Evolutionary conservation across 2,888 invertebrate genomes (phyloP).

Genomic region (Lacanobia oleracea): DNA sequence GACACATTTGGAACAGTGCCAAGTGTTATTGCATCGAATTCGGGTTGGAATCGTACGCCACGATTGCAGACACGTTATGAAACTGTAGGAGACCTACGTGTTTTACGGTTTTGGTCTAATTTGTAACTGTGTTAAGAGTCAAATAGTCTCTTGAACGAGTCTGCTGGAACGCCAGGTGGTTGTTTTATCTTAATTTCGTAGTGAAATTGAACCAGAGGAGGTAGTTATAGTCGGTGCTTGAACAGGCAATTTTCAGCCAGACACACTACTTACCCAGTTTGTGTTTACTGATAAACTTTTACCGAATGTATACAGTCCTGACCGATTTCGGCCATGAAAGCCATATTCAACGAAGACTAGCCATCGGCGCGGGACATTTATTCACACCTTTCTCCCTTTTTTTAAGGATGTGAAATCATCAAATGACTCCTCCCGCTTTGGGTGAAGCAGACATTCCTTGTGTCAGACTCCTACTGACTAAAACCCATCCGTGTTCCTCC

Average conservation of each 20-base stretch:
- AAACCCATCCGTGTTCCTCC: no score
- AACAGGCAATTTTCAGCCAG: neutral
- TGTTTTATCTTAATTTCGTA: conserved; percentile 9
- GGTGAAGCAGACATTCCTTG: no score
- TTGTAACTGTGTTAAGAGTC: conserved; percentile 48
- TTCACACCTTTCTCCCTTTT: no score
- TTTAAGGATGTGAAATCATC: no score
- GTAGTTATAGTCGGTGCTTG: neutral
- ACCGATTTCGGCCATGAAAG: no score
- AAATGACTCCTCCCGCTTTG: no score
- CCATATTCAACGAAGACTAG: no score
- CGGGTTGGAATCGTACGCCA: conserved; percentile 67
- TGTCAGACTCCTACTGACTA: no score
- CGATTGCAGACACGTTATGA: conserved; percentile 72
- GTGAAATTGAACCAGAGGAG: neutral
- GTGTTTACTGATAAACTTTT: neutral
- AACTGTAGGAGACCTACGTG: conserved; percentile 60
- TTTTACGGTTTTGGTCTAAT: conserved; percentile 50
- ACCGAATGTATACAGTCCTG: no score
- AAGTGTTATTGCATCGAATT: conserved; percentile 85
- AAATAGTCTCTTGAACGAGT: conserved; percentile 16
- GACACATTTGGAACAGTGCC: conserved; percentile 84
- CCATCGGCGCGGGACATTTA: no score
- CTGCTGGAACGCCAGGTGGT: neutral
- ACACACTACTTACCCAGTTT: neutral